Conservation (phyloP, 2,113 vertebrate genomes). For the Brachypteracias leptosomus region DNA sequence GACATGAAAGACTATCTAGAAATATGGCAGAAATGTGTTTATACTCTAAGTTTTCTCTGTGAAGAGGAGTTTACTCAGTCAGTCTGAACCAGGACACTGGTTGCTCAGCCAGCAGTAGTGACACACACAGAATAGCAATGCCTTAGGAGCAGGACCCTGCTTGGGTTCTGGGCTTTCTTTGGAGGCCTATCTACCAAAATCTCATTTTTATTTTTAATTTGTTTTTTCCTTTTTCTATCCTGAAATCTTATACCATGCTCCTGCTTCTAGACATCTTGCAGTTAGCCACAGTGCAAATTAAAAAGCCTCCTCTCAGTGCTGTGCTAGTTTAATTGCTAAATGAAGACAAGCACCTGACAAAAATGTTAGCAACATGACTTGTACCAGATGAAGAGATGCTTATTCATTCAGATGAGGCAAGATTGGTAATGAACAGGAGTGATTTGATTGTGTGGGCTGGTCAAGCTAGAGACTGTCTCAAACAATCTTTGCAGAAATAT, state of each 20-base stretch:
- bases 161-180: background rate
- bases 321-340: slow-evolving; percentile 30
- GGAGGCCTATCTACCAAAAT: background rate
- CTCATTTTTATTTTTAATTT: background rate
- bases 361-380: slow-evolving; percentile 24
- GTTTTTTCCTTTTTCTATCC: background rate
- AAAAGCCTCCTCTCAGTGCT: background rate
- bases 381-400: slow-evolving; percentile 23
- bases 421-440: slow-evolving; percentile 4
- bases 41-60: background rate
- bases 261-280: background rate
- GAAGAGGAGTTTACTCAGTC: background rate
- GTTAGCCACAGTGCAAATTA: background rate
- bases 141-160: background rate
- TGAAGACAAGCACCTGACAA: slow-evolving; percentile 17
- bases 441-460: slow-evolving; percentile 7
- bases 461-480: background rate
- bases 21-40: background rate
- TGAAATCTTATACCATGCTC: background rate
- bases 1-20: background rate
- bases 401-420: slow-evolving; percentile 23
- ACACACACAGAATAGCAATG: rapidly evolving
- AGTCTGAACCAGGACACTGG: background rate
- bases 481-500: background rate
- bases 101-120: background rate